phyloP scores from a whole-genome alignment of 2,888 invertebrate species.

The Lepidocyrtinus sp. region DNA sequence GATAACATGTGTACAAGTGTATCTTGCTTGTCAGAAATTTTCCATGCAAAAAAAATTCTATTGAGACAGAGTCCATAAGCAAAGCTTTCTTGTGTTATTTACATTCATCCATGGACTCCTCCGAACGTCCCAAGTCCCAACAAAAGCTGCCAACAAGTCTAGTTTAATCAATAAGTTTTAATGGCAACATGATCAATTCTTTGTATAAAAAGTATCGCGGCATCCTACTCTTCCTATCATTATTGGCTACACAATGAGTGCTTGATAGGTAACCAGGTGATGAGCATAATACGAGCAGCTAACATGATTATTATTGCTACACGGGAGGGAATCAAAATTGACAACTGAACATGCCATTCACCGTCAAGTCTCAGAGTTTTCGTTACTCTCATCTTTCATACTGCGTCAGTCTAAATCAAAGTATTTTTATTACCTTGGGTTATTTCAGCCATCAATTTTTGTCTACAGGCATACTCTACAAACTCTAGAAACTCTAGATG shows the following conservation, averaged over 20 bases:
- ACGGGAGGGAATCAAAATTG: constrained; percentile 60
- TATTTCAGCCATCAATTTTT: too few relatives aligned
- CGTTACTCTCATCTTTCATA: too few relatives aligned
- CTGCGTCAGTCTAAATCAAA: too few relatives aligned
- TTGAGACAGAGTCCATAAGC: too few relatives aligned
- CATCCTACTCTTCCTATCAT: not conserved
- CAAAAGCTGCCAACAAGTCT: constrained; percentile 49
- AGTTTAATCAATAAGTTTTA: constrained; percentile 57
- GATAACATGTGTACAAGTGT: too few relatives aligned
- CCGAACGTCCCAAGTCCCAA: not conserved
- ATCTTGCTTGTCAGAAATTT: too few relatives aligned
- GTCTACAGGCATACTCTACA: too few relatives aligned
- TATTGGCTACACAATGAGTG: not conserved
- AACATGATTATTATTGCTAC: constrained; percentile 50
- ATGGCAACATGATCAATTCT: constrained; percentile 55
- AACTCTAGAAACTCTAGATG: too few relatives aligned
- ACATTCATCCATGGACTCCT: not conserved
- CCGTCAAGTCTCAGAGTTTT: too few relatives aligned
- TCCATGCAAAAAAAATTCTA: too few relatives aligned
- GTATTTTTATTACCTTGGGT: too few relatives aligned
- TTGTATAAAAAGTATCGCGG: constrained; percentile 22
- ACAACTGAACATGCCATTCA: constrained; percentile 59
- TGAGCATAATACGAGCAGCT: constrained; percentile 19
- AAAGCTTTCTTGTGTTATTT: not conserved
- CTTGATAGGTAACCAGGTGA: constrained; percentile 2